Conservation (phyloP, 2,113 vertebrate species). For the Eublepharis macularius region DNA sequence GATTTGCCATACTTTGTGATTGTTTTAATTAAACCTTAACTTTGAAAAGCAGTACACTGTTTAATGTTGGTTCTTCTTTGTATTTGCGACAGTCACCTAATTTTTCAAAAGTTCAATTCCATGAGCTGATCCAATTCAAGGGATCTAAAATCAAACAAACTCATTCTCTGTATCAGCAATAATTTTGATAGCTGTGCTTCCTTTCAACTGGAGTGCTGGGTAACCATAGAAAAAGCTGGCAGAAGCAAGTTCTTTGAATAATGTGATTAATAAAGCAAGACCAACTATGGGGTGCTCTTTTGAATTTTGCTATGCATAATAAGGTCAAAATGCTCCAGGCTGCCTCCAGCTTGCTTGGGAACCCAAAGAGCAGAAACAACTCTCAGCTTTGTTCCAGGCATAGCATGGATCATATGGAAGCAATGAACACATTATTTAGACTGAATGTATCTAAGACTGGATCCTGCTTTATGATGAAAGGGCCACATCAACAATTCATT, state of each 20-base stretch:
- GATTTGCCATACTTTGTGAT: neutral
- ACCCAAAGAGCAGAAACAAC: slow-evolving; percentile 38
- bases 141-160: neutral
- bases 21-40: too few relatives aligned
- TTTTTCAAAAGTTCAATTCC: too few relatives aligned
- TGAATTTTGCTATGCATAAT: neutral
- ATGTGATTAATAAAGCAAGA: slow-evolving; percentile 3
- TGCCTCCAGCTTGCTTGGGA: slow-evolving; percentile 33
- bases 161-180: neutral
- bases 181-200: neutral
- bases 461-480: slow-evolving; percentile 58
- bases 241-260: neutral
- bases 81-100: neutral
- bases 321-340: slow-evolving; percentile 46
- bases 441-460: slow-evolving; percentile 39
- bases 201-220: neutral
- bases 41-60: neutral
- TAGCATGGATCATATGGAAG: slow-evolving; percentile 59
- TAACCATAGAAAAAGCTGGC: neutral
- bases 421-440: slow-evolving; percentile 53
- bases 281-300: neutral
- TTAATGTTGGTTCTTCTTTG: neutral
- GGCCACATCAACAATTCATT: slow-evolving; percentile 57
- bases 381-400: slow-evolving; percentile 49
- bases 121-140: too few relatives aligned